Conservation (phyloP, 2,888 invertebrate species). For the Mechanitis mazaeus region DNA sequence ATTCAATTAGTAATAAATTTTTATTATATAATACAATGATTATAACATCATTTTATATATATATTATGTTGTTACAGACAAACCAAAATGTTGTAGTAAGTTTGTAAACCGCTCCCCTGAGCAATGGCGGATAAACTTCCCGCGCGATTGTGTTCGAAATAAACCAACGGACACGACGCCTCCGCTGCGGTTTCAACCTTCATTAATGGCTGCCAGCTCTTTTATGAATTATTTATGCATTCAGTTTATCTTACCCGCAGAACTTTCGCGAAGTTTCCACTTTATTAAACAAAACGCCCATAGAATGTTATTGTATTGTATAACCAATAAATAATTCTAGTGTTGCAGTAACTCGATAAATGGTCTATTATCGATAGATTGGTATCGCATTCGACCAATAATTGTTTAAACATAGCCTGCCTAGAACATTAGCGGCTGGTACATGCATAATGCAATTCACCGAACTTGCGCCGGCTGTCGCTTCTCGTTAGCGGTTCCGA, state of each 20-base stretch:
- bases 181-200: constrained; percentile 57
- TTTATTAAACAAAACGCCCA: constrained; percentile 64
- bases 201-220: constrained; percentile 62
- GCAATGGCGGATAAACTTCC: constrained; percentile 40
- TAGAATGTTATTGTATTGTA: constrained; percentile 64
- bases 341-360: constrained; percentile 66
- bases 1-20: constrained; percentile 17
- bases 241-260: constrained; percentile 54
- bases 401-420: constrained; percentile 68
- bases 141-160: constrained; percentile 45
- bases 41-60: not conserved
- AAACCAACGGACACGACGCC: constrained; percentile 40
- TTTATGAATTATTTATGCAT: constrained; percentile 71
- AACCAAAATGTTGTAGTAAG: not conserved
- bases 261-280: constrained; percentile 55
- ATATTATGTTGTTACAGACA: not conserved
- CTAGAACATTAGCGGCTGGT: constrained; percentile 49
- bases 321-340: constrained; percentile 72
- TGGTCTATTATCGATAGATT: constrained; percentile 72
- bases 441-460: constrained; percentile 54
- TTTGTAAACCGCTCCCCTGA: constrained; percentile 21
- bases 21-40: too few species aligned
- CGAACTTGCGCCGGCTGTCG: not conserved
- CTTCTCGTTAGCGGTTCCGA: too few species aligned
- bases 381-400: constrained; percentile 65